A percentile compares a stretch with the other conserved stretches of the same genome.
Conservation (phyloP, 2,797 vertebrate species). For the Yasuhikotakia modesta region DNA sequence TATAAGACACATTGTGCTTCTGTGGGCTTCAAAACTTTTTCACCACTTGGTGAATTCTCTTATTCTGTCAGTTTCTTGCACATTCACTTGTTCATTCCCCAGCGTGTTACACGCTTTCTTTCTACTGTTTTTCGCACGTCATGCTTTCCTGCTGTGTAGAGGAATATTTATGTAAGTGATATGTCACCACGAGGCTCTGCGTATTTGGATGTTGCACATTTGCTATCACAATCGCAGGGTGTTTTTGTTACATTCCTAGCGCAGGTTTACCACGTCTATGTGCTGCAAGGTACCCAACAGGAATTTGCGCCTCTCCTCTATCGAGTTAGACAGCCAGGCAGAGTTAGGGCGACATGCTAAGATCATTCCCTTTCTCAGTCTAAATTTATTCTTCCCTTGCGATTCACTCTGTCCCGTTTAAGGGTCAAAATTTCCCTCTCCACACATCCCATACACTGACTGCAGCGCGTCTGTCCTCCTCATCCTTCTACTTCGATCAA, state of each 20-base stretch:
- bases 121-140: conserved; percentile 22
- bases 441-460: conserved; percentile 48
- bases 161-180: conserved; percentile 44
- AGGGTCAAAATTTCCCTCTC: conserved; percentile 36
- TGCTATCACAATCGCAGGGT: conserved; percentile 14
- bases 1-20: neutral
- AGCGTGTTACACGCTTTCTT: conserved; percentile 33
- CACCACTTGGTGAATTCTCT: neutral
- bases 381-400: conserved; percentile 40
- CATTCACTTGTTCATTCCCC: neutral
- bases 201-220: conserved; percentile 43
- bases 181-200: conserved; percentile 19
- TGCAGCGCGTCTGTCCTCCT: conserved; percentile 46
- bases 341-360: conserved; percentile 22
- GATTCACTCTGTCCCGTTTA: conserved; percentile 31
- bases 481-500: conserved; percentile 59
- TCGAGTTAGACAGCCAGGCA: conserved; percentile 11
- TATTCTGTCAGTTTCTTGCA: conserved; percentile 25
- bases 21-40: conserved; percentile 20
- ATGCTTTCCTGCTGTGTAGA: neutral
- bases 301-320: conserved; percentile 21
- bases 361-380: conserved; percentile 34
- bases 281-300: conserved; percentile 6
- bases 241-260: conserved; percentile 32
- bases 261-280: neutral